Base-by-base conservation (phyloP, 2,113 vertebrate genomes). In the Desmodus rotundus region DNA sequence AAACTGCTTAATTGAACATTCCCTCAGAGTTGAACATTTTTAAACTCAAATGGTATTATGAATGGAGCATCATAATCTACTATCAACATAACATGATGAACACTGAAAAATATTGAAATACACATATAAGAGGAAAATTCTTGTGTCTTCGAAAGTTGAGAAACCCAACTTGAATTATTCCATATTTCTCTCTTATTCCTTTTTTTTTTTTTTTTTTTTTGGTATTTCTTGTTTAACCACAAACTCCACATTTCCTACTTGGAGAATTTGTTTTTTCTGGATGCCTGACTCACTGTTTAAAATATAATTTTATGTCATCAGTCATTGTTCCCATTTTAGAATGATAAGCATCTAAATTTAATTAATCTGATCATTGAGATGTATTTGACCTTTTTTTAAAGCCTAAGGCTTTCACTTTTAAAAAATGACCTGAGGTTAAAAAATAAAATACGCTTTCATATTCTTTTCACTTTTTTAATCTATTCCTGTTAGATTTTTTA, bases 1-100 rank as follows among this genome's bases (percentile, higher is more conserved):
- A 99, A 99, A 98, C 98, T 98, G 98, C 98, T 97, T 98, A 95
- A 96, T 82, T 97, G 89, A 98, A 96, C 93, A n/a, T 80, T 56
- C 45, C 1, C 76, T 77, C 16, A 45, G 41, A 84, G 16, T 77
- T n/a, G 14, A 87, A 90, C 22, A 78, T 87, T 85, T 89, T 52
- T 86, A 56, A 43, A 50, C 19, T 58, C 88, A 73, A n/a, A 50
- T 28, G n/a, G 14, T 73, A 20, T 50, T n/a, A 31, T 56, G 20
- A 91, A 50, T 38, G 22, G 7, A 74, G 13, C 56, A 68, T 70
- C 24, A 20, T 31, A 47, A 43, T 36, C 31, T 45, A 43, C 28
- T 56, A 47, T 43, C 28, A 67, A 63, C 28, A 77, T 65, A 76
- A 84, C 31, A 36, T 3, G 41, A 36, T 50, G 61, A n/a, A 33